Conservation (phyloP, 2,797 vertebrate genomes). For the Danio aesculapii region DNA sequence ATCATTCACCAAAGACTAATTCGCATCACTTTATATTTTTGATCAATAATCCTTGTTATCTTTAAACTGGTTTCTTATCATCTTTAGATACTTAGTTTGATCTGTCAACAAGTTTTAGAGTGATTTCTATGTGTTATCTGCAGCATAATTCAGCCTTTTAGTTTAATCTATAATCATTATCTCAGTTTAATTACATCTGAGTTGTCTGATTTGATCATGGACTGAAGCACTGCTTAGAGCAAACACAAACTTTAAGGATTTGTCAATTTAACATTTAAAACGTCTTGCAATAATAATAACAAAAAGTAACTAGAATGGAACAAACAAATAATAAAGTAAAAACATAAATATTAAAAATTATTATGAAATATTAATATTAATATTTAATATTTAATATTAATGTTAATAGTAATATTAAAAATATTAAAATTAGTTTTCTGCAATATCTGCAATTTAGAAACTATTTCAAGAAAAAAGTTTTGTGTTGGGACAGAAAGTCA, state of each 20-base stretch:
- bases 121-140: slow-evolving; percentile 9
- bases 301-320: no score
- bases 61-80: slow-evolving; percentile 7
- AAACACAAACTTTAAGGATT: not conserved
- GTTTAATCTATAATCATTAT: slow-evolving; percentile 2
- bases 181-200: not conserved
- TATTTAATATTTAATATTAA: no score
- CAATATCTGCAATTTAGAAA: no score
- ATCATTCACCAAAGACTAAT: not conserved
- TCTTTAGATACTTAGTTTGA: not conserved
- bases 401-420: no score
- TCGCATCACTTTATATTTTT: slow-evolving; percentile 1
- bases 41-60: slow-evolving; percentile 11
- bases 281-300: no score
- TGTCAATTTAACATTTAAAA: no score
- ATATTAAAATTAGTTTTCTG: no score
- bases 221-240: not conserved
- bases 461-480: no score
- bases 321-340: no score
- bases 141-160: slow-evolving; percentile 1
- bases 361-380: no score
- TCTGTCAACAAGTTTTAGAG: not conserved
- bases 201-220: slow-evolving; percentile 1
- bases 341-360: no score
- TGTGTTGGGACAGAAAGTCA: no score